Evolutionary conservation across 2,797 vertebrate genomes (phyloP).

Genomic region (Pipistrellus nathusii): DNA sequence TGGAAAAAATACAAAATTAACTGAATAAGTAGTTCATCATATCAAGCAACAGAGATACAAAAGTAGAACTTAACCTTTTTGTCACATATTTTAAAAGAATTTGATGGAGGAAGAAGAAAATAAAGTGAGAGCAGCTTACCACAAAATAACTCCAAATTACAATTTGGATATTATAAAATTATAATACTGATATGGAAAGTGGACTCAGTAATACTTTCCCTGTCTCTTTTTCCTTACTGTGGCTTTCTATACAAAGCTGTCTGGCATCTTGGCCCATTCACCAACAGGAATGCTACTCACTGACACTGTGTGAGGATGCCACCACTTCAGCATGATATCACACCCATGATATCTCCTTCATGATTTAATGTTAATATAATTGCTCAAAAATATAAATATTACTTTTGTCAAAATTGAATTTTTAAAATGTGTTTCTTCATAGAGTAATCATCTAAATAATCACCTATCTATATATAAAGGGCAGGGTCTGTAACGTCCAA

Average conservation of each 20-base stretch:
- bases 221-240: too few relatives aligned
- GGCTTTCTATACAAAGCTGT: not conserved
- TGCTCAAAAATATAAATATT: not conserved
- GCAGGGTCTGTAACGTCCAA: too few relatives aligned
- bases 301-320: not conserved
- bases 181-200: not conserved
- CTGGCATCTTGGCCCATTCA: not conserved
- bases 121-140: not conserved
- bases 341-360: not conserved
- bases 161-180: conserved; percentile 36
- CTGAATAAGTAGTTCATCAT: not conserved
- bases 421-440: not conserved
- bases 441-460: not conserved
- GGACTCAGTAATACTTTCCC: not conserved
- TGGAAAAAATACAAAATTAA: not conserved
- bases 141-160: conserved; percentile 19
- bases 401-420: conserved; percentile 17
- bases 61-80: not conserved
- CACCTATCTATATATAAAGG: not conserved
- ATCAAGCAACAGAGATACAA: conserved; percentile 21
- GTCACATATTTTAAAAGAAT: conserved; percentile 6
- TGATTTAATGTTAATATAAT: not conserved
- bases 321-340: not conserved
- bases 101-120: not conserved
- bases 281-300: not conserved